Percentiles rank a stretch among this genome's conserved stretches.
Conservation (phyloP, 2,113 vertebrate species). For the Notarius quadriscutis region DNA sequence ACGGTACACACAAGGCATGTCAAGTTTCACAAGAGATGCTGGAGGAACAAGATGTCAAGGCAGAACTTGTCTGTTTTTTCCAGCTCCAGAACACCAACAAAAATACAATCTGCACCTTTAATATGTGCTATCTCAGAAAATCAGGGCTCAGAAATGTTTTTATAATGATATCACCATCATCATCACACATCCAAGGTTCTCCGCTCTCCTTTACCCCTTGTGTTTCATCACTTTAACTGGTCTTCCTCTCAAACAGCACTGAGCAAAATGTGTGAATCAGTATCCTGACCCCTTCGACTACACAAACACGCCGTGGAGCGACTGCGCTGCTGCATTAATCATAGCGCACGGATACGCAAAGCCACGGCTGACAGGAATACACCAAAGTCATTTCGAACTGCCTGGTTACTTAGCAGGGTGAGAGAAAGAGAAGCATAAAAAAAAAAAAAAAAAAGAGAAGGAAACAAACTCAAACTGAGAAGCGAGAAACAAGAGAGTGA, state of each 20-base stretch:
- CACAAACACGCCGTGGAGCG: background rate
- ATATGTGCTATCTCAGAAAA: background rate
- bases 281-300: background rate
- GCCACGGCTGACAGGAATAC: background rate
- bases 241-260: slow-evolving; percentile 1
- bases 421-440: background rate
- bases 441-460: background rate
- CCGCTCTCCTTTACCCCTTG: background rate
- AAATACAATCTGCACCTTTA: background rate
- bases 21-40: background rate
- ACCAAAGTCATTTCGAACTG: background rate
- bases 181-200: background rate
- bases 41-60: background rate
- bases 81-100: background rate
- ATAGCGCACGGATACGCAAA: too few species aligned
- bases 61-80: background rate
- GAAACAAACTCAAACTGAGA: background rate
- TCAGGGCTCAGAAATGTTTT: background rate
- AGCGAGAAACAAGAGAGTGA: slow-evolving; percentile 23
- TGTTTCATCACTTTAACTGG: background rate
- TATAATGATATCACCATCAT: too few species aligned
- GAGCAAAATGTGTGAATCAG: slow-evolving; percentile 13
- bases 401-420: background rate
- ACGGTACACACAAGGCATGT: background rate
- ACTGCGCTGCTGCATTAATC: slow-evolving; percentile 1